Conservation (phyloP, 2,797 vertebrate genomes). For the Salmo trutta region DNA sequence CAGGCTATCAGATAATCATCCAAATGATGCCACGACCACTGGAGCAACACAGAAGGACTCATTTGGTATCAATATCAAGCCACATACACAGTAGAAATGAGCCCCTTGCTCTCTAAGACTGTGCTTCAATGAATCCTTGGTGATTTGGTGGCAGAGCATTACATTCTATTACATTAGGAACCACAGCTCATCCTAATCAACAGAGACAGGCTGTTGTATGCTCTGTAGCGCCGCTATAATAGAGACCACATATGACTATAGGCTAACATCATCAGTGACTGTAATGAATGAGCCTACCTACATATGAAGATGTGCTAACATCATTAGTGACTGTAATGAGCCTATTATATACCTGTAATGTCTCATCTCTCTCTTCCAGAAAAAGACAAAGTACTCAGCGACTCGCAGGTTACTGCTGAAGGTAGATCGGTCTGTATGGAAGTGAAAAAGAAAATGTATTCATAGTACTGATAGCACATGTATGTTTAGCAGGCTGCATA, state of each 20-base stretch:
- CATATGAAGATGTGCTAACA: constrained; percentile 15
- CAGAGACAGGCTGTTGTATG: constrained; percentile 31
- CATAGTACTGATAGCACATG: not conserved
- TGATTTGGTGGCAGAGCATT: not conserved
- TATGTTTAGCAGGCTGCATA: not conserved
- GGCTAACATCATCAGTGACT: constrained; percentile 29
- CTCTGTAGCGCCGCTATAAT: constrained; percentile 9
- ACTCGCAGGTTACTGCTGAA: constrained; percentile 60
- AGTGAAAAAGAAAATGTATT: not conserved
- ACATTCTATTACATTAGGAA: not conserved
- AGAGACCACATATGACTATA: not conserved
- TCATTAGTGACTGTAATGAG: not conserved
- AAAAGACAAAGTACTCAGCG: constrained; percentile 57
- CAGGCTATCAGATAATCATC: not conserved
- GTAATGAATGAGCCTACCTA: constrained; percentile 24
- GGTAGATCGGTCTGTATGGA: constrained; percentile 53
- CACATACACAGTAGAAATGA: not conserved
- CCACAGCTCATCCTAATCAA: constrained; percentile 24
- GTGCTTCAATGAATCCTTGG: not conserved
- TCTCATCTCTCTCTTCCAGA: constrained; percentile 36
- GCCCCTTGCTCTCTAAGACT: not conserved
- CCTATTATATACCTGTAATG: not conserved
- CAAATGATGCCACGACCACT: not conserved
- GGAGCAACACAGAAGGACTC: not conserved
- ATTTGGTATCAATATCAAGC: not conserved